These are phyloP conservation scores for Synanthedon andrenaeformis DNA, from an alignment of 2,888 invertebrate genomes.

Conservation along the genomic window DNA sequence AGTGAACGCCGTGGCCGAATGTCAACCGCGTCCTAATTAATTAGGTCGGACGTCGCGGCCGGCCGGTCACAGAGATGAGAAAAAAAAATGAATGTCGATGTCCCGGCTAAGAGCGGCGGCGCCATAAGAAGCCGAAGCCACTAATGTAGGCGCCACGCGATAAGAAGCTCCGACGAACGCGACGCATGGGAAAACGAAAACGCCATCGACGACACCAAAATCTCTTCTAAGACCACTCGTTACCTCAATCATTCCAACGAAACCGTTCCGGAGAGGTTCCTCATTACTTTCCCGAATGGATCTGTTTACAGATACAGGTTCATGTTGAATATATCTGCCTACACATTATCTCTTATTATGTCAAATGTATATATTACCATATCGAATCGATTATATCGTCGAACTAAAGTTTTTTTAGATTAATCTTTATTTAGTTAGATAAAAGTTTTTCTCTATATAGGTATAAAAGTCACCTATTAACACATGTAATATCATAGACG, in stretches of 20 bases:
- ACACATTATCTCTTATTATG: constrained; percentile 5
- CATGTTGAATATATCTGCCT: constrained; percentile 12
- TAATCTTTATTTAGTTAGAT: too few species aligned
- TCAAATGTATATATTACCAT: too few species aligned
- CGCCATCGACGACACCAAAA: constrained; percentile 15
- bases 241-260: constrained; percentile 18
- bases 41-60: constrained; percentile 38
- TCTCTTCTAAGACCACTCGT: constrained; percentile 7
- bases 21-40: constrained; percentile 46
- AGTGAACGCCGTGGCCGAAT: background rate
- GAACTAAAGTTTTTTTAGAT: too few species aligned
- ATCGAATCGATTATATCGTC: too few species aligned
- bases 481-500: too few species aligned
- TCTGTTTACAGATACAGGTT: constrained; percentile 9
- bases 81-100: constrained; percentile 44
- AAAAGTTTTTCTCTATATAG: too few species aligned
- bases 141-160: constrained; percentile 42
- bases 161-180: constrained; percentile 19
- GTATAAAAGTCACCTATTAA: too few species aligned
- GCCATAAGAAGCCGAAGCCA: constrained; percentile 21
- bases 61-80: constrained; percentile 18
- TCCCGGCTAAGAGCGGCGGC: constrained; percentile 57
- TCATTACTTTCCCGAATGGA: constrained; percentile 1
- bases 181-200: constrained; percentile 42
- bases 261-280: constrained; percentile 3